Percentiles rank a stretch among this genome's conserved stretches.
Evolutionary conservation across 2,888 invertebrate genomes (phyloP).

Genomic region (Campoplex capitator): DNA sequence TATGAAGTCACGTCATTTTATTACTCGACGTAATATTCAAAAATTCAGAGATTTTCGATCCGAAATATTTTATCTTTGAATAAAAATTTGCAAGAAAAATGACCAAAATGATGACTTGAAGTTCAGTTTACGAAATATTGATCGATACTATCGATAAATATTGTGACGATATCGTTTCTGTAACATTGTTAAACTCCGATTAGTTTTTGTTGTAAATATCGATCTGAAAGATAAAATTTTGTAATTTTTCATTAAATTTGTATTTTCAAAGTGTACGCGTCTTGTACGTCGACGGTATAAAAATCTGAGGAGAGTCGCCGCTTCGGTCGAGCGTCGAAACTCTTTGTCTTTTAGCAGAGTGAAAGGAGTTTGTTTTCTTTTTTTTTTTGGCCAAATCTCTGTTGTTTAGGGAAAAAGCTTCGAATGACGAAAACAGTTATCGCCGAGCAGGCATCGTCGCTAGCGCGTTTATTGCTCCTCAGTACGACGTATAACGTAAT

Average conservation of each 20-base stretch:
- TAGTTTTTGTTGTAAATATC: not conserved
- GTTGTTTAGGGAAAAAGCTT: constrained; percentile 12
- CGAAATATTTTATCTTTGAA: not conserved
- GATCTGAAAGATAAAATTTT: not conserved
- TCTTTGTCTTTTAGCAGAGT: constrained; percentile 3
- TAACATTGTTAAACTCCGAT: not conserved
- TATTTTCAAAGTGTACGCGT: not conserved
- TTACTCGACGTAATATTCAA: no score
- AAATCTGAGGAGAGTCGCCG: not conserved
- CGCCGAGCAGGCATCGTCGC: not conserved
- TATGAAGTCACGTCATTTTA: no score
- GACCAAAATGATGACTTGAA: not conserved
- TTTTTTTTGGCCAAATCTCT: not conserved
- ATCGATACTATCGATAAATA: no score
- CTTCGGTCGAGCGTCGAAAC: not conserved
- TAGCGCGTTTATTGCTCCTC: not conserved
- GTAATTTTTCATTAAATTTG: not conserved
- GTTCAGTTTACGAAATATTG: not conserved
- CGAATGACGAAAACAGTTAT: not conserved
- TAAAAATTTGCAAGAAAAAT: not conserved
- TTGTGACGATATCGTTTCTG: not conserved
- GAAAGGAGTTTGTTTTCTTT: constrained; percentile 5
- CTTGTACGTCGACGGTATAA: not conserved
- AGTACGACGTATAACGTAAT: not conserved
- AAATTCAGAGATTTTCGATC: not conserved